Conservation (phyloP, 2,113 vertebrate genomes). For the Isichthys henryi region DNA sequence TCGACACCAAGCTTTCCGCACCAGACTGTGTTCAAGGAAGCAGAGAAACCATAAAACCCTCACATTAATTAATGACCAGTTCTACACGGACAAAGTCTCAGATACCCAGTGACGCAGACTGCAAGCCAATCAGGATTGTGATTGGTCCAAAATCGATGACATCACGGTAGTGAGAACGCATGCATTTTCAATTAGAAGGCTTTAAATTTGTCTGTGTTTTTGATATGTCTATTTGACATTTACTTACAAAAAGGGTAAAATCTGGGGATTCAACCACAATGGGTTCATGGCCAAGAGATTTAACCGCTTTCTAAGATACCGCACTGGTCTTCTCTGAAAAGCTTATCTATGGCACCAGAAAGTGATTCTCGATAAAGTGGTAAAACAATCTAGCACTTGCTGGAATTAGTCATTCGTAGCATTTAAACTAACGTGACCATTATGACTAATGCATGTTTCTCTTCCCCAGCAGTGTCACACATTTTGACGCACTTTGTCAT, state of each 20-base stretch:
- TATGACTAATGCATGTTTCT: not conserved
- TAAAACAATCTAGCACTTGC: not conserved
- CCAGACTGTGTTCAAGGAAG: not conserved
- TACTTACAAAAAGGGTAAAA: not conserved
- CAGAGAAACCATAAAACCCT: not conserved
- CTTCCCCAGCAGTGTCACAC: not conserved
- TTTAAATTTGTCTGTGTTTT: not conserved
- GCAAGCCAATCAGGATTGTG: not conserved
- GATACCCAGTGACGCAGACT: not conserved
- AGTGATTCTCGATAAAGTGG: not conserved
- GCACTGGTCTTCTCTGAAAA: not conserved
- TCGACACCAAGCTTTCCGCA: not conserved
- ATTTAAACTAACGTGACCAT: not conserved
- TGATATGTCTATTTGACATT: not conserved
- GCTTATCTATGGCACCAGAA: not conserved
- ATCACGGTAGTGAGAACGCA: not conserved
- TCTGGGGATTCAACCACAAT: not conserved
- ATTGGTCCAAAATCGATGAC: not conserved
- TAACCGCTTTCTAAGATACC: not conserved
- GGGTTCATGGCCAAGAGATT: not conserved
- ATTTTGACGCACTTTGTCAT: not conserved
- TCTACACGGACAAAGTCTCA: not conserved
- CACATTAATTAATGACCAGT: not conserved
- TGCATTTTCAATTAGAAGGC: not conserved
- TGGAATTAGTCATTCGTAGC: not conserved